Evolutionary conservation across 2,113 vertebrate genomes (phyloP).

Genomic region (Entelurus aequoreus): DNA sequence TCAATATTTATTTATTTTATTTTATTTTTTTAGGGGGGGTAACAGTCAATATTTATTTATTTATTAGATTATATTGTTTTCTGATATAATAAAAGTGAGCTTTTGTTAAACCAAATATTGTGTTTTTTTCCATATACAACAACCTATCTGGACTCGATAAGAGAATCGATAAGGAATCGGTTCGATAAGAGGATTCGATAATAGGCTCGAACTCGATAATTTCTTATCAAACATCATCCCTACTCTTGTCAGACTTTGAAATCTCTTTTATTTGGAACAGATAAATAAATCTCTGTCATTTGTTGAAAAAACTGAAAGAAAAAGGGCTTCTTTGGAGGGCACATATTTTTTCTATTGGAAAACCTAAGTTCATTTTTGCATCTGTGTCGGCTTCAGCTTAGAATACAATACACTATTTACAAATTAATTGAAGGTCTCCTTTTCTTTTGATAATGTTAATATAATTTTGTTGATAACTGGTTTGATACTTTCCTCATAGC

Average conservation of each 20-base stretch:
- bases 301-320: conserved; percentile 25
- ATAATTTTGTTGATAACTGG: conserved; percentile 10
- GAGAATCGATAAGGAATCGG: too few species aligned
- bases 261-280: conserved; percentile 33
- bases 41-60: too few species aligned
- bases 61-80: too few species aligned
- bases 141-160: too few species aligned
- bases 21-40: too few species aligned
- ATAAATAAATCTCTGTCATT: conserved; percentile 42
- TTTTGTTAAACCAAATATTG: too few species aligned
- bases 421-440: conserved; percentile 29
- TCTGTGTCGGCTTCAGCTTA: not conserved
- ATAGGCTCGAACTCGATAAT: too few species aligned
- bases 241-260: conserved; percentile 22
- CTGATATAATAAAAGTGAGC: too few species aligned
- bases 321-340: conserved; percentile 22
- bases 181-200: too few species aligned
- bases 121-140: too few species aligned
- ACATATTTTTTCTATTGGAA: conserved; percentile 13
- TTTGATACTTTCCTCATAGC: conserved; percentile 69
- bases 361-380: conserved; percentile 30
- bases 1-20: too few species aligned
- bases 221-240: too few species aligned
- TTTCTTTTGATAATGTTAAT: conserved; percentile 26
- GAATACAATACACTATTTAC: not conserved